phyloP scores from a whole-genome alignment of 2,888 invertebrate genomes.

The Melieria picta region DNA sequence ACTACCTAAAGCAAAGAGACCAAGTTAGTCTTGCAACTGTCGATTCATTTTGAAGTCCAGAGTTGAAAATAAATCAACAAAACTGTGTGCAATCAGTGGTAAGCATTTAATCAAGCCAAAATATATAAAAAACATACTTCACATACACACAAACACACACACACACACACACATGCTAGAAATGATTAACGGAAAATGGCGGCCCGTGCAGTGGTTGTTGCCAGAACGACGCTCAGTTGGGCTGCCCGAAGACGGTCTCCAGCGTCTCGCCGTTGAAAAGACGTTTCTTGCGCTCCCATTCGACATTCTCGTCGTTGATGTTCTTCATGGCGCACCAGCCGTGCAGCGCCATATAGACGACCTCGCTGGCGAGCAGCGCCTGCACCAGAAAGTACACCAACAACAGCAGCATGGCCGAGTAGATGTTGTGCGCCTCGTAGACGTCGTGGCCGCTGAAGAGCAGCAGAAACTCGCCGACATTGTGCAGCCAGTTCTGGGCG shows the following conservation, averaged over 20 bases:
- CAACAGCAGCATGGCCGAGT: constrained; percentile 39
- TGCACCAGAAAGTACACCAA: constrained; percentile 42
- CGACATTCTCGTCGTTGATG: constrained; percentile 45
- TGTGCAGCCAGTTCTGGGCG: constrained; percentile 46
- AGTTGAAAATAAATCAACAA: too few species aligned
- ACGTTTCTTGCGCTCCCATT: constrained; percentile 41
- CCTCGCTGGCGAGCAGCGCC: constrained; percentile 45
- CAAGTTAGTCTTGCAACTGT: too few species aligned
- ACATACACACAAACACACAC: neutral
- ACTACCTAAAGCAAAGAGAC: too few species aligned
- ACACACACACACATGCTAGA: neutral
- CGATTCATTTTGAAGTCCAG: too few species aligned
- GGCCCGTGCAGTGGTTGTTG: too few species aligned
- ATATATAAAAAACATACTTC: too few species aligned
- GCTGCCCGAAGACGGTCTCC: constrained; percentile 38
- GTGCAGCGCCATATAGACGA: constrained; percentile 45
- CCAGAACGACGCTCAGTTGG: constrained; percentile 24
- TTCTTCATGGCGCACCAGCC: constrained; percentile 49
- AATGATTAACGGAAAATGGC: too few species aligned
- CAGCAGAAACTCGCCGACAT: constrained; percentile 43
- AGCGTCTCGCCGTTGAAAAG: constrained; percentile 41
- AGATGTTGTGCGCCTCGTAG: constrained; percentile 43
- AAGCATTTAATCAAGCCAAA: too few species aligned
- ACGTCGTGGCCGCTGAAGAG: constrained; percentile 39
- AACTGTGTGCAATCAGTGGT: too few species aligned